These are phyloP conservation scores for Trichomalopsis sarcophagae DNA, from an alignment of 1,140 invertebrate genomes.

Conservation along the genomic window DNA sequence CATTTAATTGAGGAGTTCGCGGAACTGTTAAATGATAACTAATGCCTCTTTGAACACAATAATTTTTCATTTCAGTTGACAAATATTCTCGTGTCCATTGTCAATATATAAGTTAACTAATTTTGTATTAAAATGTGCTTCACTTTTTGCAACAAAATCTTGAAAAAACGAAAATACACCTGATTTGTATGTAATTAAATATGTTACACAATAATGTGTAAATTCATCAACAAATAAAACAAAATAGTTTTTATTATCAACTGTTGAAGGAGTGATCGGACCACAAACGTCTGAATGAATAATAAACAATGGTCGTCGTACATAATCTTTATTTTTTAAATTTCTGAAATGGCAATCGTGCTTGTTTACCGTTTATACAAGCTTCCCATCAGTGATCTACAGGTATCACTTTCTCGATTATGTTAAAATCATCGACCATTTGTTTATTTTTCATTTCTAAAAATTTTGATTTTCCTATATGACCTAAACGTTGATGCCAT, in stretches of 20 bases:
- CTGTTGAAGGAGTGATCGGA: no score
- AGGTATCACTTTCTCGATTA: conserved; percentile 54
- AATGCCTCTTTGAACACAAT: conserved; percentile 51
- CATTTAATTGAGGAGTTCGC: no score
- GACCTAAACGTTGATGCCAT: conserved; percentile 65
- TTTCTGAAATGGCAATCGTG: conserved; percentile 55
- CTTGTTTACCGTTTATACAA: no score
- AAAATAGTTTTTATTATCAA: no score
- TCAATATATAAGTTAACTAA: conserved; percentile 59
- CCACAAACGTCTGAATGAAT: conserved; percentile 49
- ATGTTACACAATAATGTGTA: no score
- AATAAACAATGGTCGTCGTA: conserved; percentile 46
- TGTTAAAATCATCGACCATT: conserved; percentile 49
- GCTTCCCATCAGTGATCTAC: no score
- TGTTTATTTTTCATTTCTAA: conserved; percentile 62
- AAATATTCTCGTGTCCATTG: conserved; percentile 64
- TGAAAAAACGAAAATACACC: no score
- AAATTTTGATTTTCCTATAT: conserved; percentile 65
- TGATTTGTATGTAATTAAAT: conserved; percentile 14
- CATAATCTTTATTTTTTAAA: conserved; percentile 43
- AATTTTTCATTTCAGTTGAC: conserved; percentile 67
- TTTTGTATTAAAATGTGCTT: conserved; percentile 51
- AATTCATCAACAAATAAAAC: no score
- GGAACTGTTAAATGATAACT: no score
- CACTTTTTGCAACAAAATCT: conserved; percentile 27